Percentiles rank a stretch among this genome's conserved stretches.
These are phyloP conservation scores for Xenotilapia flavipinnis DNA, from an alignment of 2,113 vertebrate species.

Conservation along the genomic window DNA sequence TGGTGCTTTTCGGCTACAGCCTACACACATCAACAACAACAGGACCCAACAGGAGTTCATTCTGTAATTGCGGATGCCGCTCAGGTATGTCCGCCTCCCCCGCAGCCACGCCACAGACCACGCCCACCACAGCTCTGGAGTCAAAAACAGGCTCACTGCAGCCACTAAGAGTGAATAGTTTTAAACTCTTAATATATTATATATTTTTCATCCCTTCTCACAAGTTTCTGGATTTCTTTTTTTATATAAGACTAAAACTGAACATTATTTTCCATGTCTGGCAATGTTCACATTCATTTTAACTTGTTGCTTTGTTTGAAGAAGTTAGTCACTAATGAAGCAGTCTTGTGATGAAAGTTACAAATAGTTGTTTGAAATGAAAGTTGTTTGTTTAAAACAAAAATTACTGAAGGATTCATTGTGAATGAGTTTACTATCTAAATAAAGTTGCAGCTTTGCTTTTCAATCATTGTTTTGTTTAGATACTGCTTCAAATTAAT, in stretches of 20 bases:
- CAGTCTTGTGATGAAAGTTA: background rate
- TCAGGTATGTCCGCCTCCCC: background rate
- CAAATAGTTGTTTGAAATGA: background rate
- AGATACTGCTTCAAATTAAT: background rate
- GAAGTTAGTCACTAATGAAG: background rate
- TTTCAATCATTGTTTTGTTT: background rate
- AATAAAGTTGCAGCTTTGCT: background rate
- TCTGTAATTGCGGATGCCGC: background rate
- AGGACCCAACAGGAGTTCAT: background rate
- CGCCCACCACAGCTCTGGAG: background rate
- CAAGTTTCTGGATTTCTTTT: background rate
- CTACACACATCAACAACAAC: background rate
- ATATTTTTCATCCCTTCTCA: background rate
- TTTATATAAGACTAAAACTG: background rate
- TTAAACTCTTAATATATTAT: background rate
- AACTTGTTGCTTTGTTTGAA: background rate
- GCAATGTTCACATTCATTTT: background rate
- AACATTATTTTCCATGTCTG: background rate
- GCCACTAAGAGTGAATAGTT: background rate
- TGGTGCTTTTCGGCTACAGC: background rate
- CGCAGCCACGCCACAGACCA: background rate
- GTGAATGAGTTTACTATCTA: background rate
- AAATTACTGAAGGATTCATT: background rate
- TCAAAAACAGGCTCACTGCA: background rate
- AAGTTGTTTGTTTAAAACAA: background rate